Evolutionary conservation across 2,797 vertebrate genomes (phyloP), one percentile per base, ranked within the genome.

Genomic region (Halcyon badia): DNA sequence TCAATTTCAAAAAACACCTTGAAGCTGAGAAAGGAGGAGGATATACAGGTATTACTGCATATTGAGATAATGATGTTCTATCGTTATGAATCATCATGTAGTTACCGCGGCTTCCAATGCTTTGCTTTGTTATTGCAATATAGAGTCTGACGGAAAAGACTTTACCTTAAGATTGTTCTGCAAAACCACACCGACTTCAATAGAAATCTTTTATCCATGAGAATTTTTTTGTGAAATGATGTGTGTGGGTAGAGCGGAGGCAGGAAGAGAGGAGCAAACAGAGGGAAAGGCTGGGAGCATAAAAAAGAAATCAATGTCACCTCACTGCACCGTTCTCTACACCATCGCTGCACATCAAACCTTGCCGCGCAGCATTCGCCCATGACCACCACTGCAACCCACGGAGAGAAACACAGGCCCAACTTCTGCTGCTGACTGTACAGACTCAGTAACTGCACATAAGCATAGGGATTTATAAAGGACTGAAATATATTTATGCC

Each of bases 1-100:
- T 72, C 28, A 10, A 58, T 77, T 89, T 72, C 79, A 77, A 73
- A 75, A 70, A 87, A 44, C 41, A 73, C 56, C 65, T 51, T 56
- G 83, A 58, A 94, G 79, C 61, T 68, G 56, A 73, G 79, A 51
- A 69, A 56, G 69, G 54, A 31, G 30, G 4, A 12, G 65, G 81
- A 56, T 41, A 77, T 16, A 24, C 17, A 65, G 65, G 30, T 77
- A 77, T 84, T 84, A 65, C 56, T 37, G 79, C 78, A 49, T 30
- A 46, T 72, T 25, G 54, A 95, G 89, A 87, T 69, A 89, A 95
- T 49, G 69, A 81, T 37, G 60, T 54, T 83, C 68, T 33, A 9
- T 41, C 62, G 82, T 81, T 83, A 64, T 8, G 39, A 84, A 80
- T 71, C 69, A 92, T 72, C 64, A 33, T 35, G 60, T 62, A 81